Conservation (phyloP, 2,113 vertebrate genomes). For the Hippocampus abdominalis region DNA sequence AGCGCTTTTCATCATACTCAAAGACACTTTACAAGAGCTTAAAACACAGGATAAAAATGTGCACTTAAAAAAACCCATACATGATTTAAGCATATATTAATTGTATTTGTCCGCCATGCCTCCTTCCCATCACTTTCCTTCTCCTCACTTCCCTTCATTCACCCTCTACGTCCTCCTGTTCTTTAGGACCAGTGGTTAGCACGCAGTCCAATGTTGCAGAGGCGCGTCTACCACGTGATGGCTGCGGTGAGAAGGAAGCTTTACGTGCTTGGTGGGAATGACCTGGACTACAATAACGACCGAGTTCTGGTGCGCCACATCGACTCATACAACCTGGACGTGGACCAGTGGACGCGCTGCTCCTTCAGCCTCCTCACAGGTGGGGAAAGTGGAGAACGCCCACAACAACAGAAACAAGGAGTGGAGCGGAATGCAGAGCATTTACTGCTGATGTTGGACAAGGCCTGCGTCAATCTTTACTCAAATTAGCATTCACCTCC, state of each 20-base stretch:
- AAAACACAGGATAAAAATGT: too few species aligned
- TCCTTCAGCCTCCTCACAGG: slow-evolving; percentile 91
- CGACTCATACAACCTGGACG: slow-evolving; percentile 88
- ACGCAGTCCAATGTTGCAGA: slow-evolving; percentile 91
- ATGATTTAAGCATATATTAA: too few species aligned
- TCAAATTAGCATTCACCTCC: neutral
- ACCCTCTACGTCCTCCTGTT: slow-evolving; percentile 5
- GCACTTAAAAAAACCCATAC: too few species aligned
- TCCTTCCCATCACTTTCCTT: slow-evolving; percentile 30
- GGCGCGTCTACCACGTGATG: slow-evolving; percentile 96
- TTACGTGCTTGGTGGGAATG: slow-evolving; percentile 92
- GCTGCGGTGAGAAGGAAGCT: slow-evolving; percentile 88
- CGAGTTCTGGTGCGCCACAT: slow-evolving; percentile 93
- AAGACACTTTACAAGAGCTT: too few species aligned
- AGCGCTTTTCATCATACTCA: too few species aligned
- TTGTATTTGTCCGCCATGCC: slow-evolving; percentile 51
- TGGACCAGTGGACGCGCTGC: slow-evolving; percentile 94
- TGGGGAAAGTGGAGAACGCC: slow-evolving; percentile 40
- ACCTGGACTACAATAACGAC: slow-evolving; percentile 96
- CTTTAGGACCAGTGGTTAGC: slow-evolving; percentile 88
- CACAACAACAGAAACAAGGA: neutral
- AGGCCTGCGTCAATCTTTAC: neutral
- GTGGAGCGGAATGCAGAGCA: neutral
- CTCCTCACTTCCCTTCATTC: slow-evolving; percentile 34
- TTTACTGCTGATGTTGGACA: neutral